These are phyloP conservation scores for Cromileptes altivelis DNA, from an alignment of 2,113 vertebrate species.

Conservation along the genomic window DNA sequence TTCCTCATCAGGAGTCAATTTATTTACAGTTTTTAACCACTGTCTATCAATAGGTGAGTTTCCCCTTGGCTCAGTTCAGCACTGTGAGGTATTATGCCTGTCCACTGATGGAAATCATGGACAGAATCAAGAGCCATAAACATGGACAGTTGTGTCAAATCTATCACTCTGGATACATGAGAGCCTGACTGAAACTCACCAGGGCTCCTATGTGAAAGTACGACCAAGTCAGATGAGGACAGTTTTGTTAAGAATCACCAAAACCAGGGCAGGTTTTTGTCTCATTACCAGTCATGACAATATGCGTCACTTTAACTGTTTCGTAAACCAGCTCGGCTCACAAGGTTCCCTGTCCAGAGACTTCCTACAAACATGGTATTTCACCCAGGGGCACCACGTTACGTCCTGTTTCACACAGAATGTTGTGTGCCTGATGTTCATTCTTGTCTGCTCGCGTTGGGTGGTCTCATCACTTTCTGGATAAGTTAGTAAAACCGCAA, in stretches of 20 bases:
- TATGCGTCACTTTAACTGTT: background rate
- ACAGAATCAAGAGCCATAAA: constrained; percentile 43
- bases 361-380: too few relatives aligned
- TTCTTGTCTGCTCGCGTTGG: too few relatives aligned
- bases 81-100: background rate
- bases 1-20: background rate
- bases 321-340: background rate
- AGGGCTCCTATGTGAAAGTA: background rate
- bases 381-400: too few relatives aligned
- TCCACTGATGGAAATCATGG: constrained; percentile 43
- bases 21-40: background rate
- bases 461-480: too few relatives aligned
- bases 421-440: too few relatives aligned
- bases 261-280: background rate
- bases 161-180: constrained; percentile 44
- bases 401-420: too few relatives aligned
- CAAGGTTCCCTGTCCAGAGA: background rate
- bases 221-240: background rate
- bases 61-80: background rate
- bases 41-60: background rate
- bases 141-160: constrained; percentile 18
- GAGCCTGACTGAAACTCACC: constrained; percentile 16
- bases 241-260: constrained; percentile 10
- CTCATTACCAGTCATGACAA: background rate
- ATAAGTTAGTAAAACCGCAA: too few relatives aligned